Evolutionary conservation across 2,113 vertebrate species (phyloP).

Genomic region (Platichthys stellatus): DNA sequence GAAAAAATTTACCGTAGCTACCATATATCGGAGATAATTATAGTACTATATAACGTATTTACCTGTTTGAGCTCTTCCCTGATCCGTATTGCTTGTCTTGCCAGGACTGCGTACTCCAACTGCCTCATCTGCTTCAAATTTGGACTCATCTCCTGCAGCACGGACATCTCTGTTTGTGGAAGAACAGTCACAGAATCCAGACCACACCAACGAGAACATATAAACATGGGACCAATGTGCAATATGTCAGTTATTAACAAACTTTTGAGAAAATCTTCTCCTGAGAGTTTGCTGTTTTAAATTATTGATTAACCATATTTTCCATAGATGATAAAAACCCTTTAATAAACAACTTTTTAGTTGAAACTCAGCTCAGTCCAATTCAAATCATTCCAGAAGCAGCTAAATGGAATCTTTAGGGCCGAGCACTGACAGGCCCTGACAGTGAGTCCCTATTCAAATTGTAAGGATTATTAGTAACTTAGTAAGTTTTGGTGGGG

Average conservation of each 20-base stretch:
- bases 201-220: neutral
- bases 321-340: neutral
- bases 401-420: too few relatives aligned
- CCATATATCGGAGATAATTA: neutral
- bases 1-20: neutral
- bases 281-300: neutral
- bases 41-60: neutral
- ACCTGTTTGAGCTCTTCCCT: conserved; percentile 63
- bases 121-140: conserved; percentile 38
- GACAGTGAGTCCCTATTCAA: too few relatives aligned
- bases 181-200: too few relatives aligned
- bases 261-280: neutral
- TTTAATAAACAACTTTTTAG: conserved; percentile 7
- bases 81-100: conserved; percentile 44
- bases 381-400: too few relatives aligned
- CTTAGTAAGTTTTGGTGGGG: too few relatives aligned
- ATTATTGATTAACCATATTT: neutral
- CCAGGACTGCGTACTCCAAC: conserved; percentile 22
- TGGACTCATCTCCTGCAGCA: conserved; percentile 41
- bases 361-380: neutral
- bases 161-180: conserved; percentile 34
- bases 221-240: neutral
- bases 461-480: too few relatives aligned
- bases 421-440: too few relatives aligned
- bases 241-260: conserved; percentile 48